Base-by-base conservation (phyloP, 2,113 vertebrate species). In the Eclectus roratus region DNA sequence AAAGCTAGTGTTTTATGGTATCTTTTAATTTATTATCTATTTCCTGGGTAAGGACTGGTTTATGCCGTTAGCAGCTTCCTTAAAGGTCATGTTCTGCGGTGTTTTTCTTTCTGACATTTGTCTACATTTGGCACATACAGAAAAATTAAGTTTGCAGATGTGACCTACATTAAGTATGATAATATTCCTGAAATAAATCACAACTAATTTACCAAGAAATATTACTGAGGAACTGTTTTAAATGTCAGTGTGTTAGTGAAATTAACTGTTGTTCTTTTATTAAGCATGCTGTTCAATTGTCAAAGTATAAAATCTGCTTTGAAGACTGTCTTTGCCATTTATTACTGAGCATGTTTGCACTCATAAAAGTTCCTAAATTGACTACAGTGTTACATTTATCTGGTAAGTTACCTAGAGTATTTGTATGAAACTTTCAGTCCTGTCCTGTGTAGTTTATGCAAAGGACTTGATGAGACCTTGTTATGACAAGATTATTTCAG, bases 161-260 rank as follows among this genome's bases (percentile, higher is more conserved):
- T 87, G 85, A 92, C 86, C 93, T 88, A 60, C 3, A 3, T 70
- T 81, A 21, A 43, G 41, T 80, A 68, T 78, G 83, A 81, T 60
- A 78, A 61, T 55, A 69, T 85, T 83, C 73, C 68, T 93, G 91
- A 83, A 80, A 80, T 64, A 71, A 84, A 90, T 90, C 27, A 55
- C 50, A 96, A 65, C 8, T 65, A 72, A 93, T 95, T 76, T 93
- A 56, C 72, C 64, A 70, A 20, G 33, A 80, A 71, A 74, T 78
- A n/a, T 72, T 72, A 79, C 49, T 13, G 58, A 88, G 88, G 50
- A 89, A 8, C 55, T 64, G 69, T 47, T 94, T 1, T 28, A 94
- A 96, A 96, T 96, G 95, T 95, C 94, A 96, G 33, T 8, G 47
- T 90, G 79, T 24, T 86, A 72, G 37, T 66, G 85, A 91, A 90